Evolutionary conservation across 2,888 invertebrate genomes (phyloP), one percentile per base, ranked within the genome.

Genomic region (Ptychoptera contaminata): DNA sequence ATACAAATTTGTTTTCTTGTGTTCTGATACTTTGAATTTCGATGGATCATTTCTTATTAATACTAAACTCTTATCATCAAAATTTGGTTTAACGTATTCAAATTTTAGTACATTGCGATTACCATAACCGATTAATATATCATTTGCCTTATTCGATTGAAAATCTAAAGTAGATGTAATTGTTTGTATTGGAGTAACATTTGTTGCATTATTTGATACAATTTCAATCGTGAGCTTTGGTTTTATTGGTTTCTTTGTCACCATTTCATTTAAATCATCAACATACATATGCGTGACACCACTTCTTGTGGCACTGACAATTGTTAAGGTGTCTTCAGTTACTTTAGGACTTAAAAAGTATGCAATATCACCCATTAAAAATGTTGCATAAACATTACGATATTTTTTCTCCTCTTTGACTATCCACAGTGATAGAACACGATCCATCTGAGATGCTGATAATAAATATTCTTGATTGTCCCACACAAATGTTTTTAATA

Each of bases 261-360:
- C 30, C 16, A 42, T 6, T 16, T 34, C 16, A 23, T 23, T n/a
- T 7, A 42, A 42, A 23, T 42, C 35, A 10, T 42, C 16, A 12
- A 78, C 73, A 60, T 85, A 92, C 45, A 85, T 68, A 62, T 88
- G 82, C 35, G 84, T 74, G 7, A 79, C 76, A 1, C 92, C 92
- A 56, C 78, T 82, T 52, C 79, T 72, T 0, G 86, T 85, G 7
- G 71, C 53, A 59, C 67, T 60, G 51, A 73, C 61, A 61, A 66
- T 56, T 51, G 66, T 67, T 6, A 65, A 34, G 0, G 68, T 69
- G 5, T 73, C 71, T 9, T 69, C 68, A 4, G 62, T 61, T 15
- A 67, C 57, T 48, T 71, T 57, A 1, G 71, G 62, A 0, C 76
- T 73, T 16, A 77, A 51, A 45, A 65, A 67, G 41, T 65, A 54